Evolutionary conservation across 2,113 vertebrate species (phyloP), one percentile per base, ranked within the genome.

Genomic region (Neodontobutis hainanensis): DNA sequence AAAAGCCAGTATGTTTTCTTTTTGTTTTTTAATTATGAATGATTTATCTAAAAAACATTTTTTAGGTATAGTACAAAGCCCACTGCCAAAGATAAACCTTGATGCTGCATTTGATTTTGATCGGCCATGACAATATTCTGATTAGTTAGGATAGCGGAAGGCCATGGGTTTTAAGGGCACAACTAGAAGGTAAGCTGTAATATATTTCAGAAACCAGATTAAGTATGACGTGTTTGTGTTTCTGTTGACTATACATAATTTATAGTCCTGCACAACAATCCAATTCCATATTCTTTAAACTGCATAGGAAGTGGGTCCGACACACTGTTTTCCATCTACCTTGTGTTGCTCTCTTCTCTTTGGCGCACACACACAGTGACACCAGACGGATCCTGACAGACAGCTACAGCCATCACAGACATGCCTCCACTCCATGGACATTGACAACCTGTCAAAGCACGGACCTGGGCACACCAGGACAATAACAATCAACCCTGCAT

Each of bases 381-480:
- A 65, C 61, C 35, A 43, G 53, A 40, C 68, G 51, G 52, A 66
- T 67, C 19, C 42, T 19, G 60, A 82, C 68, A 55, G 57, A 66
- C 70, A 68, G 78, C 51, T 61, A 75, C 70, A 61, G 75, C 56
- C 80, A 66, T 70, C 68, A 51, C 69, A 73, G 66, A 74, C 63
- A 70, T 62, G 73, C 75, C 63, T 71, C 61, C 9, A 43, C 70
- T 72, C 57, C 52, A 67, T 19, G 73, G 86, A 84, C 80, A 77
- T 16, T 68, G 82, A 81, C 79, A 83, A 77, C 61, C 70, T 78
- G 72, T 86, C 77, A 86, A 58, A 82, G 53, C 68, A 70, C 55
- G 53, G 68, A 65, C 42, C 15, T 8, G 14, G 65, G 35, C 36
- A 59, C 74, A 61, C 68, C 46, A 80, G 48, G 76, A 82, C 71